These are phyloP conservation scores for Gastrophryne carolinensis DNA, from an alignment of 2,797 vertebrate species.

Conservation along the genomic window DNA sequence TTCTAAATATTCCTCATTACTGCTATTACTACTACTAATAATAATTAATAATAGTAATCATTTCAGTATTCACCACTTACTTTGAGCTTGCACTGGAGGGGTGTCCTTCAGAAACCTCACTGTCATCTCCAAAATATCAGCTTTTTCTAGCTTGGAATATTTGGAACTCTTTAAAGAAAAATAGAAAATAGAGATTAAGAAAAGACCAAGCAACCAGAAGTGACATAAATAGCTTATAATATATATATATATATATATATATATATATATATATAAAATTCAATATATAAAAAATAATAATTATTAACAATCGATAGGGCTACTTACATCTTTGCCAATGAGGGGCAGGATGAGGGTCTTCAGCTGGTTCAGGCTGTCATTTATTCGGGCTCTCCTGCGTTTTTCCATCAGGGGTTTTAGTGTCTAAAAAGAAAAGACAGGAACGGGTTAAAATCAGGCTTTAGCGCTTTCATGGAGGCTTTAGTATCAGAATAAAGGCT, in stretches of 20 bases:
- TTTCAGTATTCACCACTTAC: too few species aligned
- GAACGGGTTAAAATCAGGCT: not conserved
- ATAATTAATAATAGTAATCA: too few species aligned
- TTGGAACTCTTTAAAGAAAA: slow-evolving; percentile 67
- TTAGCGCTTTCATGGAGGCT: not conserved
- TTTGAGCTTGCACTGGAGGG: slow-evolving; percentile 58
- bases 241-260: too few species aligned
- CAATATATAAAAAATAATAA: not conserved
- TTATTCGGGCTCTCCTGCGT: slow-evolving; percentile 82
- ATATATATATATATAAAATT: not conserved
- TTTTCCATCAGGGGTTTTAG: slow-evolving; percentile 83
- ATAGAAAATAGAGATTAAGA: not conserved
- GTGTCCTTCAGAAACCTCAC: slow-evolving; percentile 81
- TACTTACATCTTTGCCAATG: slow-evolving; percentile 79
- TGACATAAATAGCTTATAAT: not conserved
- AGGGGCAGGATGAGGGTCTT: slow-evolving; percentile 82
- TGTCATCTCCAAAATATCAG: slow-evolving; percentile 87
- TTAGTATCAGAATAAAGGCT: not conserved
- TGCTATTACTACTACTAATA: too few species aligned
- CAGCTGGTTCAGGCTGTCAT: slow-evolving; percentile 79
- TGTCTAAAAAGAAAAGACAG: slow-evolving; percentile 61
- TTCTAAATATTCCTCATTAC: too few species aligned
- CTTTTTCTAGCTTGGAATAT: slow-evolving; percentile 85
- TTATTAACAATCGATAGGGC: too few species aligned
- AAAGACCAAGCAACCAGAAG: too few species aligned